phyloP scores from a whole-genome alignment of 2,888 invertebrate genomes.

The Lingula anatina region DNA sequence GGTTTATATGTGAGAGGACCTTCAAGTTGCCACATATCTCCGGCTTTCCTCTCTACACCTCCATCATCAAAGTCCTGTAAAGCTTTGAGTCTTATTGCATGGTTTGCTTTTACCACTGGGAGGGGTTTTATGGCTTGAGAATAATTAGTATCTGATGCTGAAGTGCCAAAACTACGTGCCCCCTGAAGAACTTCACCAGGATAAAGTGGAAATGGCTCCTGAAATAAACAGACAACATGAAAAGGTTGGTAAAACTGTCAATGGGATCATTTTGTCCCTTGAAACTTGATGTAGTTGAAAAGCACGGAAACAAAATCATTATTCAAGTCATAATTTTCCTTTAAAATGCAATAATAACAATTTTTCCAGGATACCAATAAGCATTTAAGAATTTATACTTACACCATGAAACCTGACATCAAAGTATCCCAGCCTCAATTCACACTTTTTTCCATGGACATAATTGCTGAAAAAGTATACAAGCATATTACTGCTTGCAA shows the following conservation, averaged over 20 bases:
- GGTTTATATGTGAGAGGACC: slow-evolving; percentile 39
- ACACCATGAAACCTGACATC: slow-evolving; percentile 28
- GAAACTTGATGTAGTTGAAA: no score
- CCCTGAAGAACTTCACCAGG: slow-evolving; percentile 40
- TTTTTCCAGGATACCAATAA: no score
- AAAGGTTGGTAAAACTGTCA: no score
- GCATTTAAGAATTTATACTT: no score
- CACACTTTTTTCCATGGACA: slow-evolving; percentile 23
- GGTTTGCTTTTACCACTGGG: slow-evolving; percentile 29
- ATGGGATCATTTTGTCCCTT: no score
- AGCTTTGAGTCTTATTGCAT: slow-evolving; percentile 28
- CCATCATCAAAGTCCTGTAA: slow-evolving; percentile 24
- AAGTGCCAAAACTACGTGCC: slow-evolving; percentile 18
- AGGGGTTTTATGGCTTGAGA: slow-evolving; percentile 23
- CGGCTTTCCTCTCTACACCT: slow-evolving; percentile 20
- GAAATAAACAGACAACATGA: slow-evolving; percentile 2
- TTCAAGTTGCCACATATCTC: slow-evolving; percentile 38
- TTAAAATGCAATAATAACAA: no score
- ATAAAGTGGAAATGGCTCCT: slow-evolving; percentile 46
- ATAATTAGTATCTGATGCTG: slow-evolving; percentile 10
- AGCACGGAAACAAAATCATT: no score
- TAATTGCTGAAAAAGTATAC: slow-evolving; percentile 27
- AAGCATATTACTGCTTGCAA: no score
- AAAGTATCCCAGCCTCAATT: slow-evolving; percentile 23
- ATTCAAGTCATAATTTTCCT: no score